A percentile compares a stretch with the other conserved stretches of the same genome.
Evolutionary conservation across 2,888 invertebrate genomes (phyloP).

Genomic region (Drosophila pullipes): DNA sequence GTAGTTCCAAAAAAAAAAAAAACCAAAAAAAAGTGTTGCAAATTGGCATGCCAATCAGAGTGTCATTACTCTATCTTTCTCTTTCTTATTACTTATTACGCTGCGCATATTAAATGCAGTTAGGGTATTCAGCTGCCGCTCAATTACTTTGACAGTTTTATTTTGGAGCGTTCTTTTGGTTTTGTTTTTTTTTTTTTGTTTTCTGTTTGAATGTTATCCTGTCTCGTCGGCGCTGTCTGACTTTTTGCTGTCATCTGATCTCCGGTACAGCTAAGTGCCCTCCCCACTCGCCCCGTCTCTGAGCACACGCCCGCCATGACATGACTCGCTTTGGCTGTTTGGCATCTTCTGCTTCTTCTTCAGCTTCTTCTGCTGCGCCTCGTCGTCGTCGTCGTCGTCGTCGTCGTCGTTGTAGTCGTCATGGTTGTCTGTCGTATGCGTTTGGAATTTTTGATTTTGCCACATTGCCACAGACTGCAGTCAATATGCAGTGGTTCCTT

Average conservation of each 20-base stretch:
- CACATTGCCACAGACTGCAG: slow-evolving; percentile 71
- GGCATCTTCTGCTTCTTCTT: slow-evolving; percentile 5
- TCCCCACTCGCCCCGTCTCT: neutral
- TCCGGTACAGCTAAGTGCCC: slow-evolving; percentile 73
- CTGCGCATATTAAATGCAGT: neutral
- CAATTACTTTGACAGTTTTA: slow-evolving; percentile 7
- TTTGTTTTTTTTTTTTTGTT: neutral
- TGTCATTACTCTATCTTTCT: neutral
- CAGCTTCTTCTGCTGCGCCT: slow-evolving; percentile 17
- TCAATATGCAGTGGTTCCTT: slow-evolving; percentile 61
- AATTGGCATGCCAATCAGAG: neutral
- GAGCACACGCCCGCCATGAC: slow-evolving; percentile 60
- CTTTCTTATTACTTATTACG: neutral
- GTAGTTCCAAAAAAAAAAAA: neutral
- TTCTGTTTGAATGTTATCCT: slow-evolving; percentile 59
- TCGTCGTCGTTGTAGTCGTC: slow-evolving; percentile 53
- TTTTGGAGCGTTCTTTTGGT: slow-evolving; percentile 19
- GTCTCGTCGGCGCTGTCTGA: slow-evolving; percentile 58
- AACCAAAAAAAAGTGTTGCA: neutral
- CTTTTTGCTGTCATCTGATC: slow-evolving; percentile 76
- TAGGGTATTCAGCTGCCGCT: slow-evolving; percentile 32
- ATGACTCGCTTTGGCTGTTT: slow-evolving; percentile 57
- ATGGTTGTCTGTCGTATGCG: slow-evolving; percentile 78
- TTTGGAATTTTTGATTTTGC: slow-evolving; percentile 83
- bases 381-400: slow-evolving; percentile 74